A percentile compares a stretch with the other conserved stretches of the same genome.
phyloP scores from a whole-genome alignment of 2,888 invertebrate species.

The Osmoderma eremita region DNA sequence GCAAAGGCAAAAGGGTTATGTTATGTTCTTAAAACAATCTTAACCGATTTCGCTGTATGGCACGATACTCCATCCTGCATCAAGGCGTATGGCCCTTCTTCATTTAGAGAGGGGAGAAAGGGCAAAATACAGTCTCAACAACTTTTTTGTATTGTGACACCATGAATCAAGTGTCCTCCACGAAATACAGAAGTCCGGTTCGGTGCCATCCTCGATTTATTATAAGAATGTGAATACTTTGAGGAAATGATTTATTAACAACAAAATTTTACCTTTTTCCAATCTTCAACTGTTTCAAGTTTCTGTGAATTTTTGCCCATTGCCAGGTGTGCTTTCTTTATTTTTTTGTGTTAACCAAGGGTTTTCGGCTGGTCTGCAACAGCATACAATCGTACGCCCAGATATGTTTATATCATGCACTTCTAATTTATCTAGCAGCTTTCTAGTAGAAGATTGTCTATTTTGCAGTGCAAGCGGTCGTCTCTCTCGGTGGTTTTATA shows the following conservation, averaged over 20 bases:
- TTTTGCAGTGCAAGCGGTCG: background rate
- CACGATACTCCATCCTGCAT: no score
- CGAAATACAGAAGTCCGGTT: no score
- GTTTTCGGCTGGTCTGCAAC: conserved; percentile 1
- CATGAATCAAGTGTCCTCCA: no score
- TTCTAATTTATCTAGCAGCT: conserved; percentile 7
- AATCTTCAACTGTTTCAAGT: background rate
- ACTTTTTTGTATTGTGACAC: no score
- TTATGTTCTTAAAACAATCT: no score
- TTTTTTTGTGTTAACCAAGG: background rate
- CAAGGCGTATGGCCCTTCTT: background rate
- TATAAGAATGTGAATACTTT: no score
- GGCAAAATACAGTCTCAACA: no score
- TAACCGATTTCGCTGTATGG: background rate
- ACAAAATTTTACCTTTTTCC: background rate
- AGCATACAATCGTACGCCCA: background rate
- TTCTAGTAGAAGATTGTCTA: background rate
- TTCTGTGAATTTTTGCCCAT: background rate
- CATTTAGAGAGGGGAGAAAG: no score
- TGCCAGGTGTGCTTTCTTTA: background rate
- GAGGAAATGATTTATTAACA: no score
- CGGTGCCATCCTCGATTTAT: no score
- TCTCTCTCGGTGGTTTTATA: no score
- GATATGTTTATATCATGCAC: background rate
- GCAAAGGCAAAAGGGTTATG: no score